Evolutionary conservation across 2,888 invertebrate species (phyloP), one percentile per base, ranked within the genome.

Genomic region (Ernsta delagoae): DNA sequence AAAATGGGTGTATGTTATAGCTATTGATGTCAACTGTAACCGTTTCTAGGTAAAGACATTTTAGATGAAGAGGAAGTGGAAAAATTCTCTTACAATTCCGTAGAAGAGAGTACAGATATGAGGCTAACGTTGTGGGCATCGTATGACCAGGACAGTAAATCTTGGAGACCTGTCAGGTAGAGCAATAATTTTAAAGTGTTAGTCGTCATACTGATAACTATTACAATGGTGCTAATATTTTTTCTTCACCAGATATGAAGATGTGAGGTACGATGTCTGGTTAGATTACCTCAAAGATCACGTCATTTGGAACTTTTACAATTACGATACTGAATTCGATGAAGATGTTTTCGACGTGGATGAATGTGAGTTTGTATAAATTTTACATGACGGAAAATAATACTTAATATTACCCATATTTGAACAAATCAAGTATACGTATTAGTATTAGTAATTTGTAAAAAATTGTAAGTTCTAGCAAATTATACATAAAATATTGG

Each of bases 121-220:
- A 75, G 78, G 8, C 7, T 73, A 12, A 80, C 79, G 16, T n/a
- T 89, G n/a, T 88, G 87, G 86, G 89, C 84, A 2, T 54, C 45
- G 24, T 82, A 79, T 59, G 74, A 80, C n/a, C 43, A 73, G 1
- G 65, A 68, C 0, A 69, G 66, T 3, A 16, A 70, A 5, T 70
- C 65, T 0, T 89, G 85, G 86, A 69, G 79, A 24, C 90, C 90
- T 31, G 74, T 86, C n/a, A 87, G 83, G 89, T 89, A 78, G 8
- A n/a, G 2, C 1, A 57, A 12, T 12, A 48, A 12, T 6, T 48
- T 50, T n/a, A 16, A 50, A 7, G 39, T 39, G n/a, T 31, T 31
- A 31, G 31, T 3, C 4, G 31, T 31, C 31, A 31, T 31, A 31
- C 31, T 31, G 2, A 31, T 31, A 31, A 31, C 31, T 24, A 24